Evolutionary conservation across 2,797 vertebrate genomes (phyloP).

Genomic region (Phylloscopus collybita): DNA sequence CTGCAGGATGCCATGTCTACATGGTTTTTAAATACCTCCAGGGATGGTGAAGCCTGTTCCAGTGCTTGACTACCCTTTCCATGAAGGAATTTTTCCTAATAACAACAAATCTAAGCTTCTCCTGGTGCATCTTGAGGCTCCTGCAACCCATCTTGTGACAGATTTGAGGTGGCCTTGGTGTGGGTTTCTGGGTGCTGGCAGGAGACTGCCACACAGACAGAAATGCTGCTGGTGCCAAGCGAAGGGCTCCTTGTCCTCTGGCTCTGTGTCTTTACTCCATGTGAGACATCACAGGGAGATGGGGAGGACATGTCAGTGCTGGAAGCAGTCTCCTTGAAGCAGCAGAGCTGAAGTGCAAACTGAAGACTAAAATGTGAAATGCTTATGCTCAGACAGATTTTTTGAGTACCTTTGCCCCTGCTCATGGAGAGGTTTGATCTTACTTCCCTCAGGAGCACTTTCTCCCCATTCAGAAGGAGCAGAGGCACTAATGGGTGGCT

Average conservation of each 20-base stretch:
- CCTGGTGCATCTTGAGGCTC: not conserved
- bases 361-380: not conserved
- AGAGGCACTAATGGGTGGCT: not conserved
- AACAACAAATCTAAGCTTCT: not conserved
- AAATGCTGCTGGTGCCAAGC: rapidly evolving
- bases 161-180: not conserved
- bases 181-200: not conserved
- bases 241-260: not conserved
- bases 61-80: not conserved
- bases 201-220: not conserved
- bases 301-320: not conserved
- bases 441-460: not conserved
- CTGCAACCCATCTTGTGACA: not conserved
- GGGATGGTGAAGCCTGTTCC: not conserved
- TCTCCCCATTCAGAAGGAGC: not conserved
- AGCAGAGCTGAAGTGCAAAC: not conserved
- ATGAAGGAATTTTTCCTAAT: not conserved
- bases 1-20: not conserved
- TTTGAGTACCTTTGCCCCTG: not conserved
- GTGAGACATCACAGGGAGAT: not conserved
- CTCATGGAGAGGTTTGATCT: not conserved
- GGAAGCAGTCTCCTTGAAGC: rapidly evolving
- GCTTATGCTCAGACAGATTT: not conserved
- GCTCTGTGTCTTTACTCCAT: not conserved
- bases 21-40: not conserved